Percentiles rank a stretch among this genome's conserved stretches.
Conservation (phyloP, 1,140 invertebrate genomes). For the Cheumatopsyche charites region DNA sequence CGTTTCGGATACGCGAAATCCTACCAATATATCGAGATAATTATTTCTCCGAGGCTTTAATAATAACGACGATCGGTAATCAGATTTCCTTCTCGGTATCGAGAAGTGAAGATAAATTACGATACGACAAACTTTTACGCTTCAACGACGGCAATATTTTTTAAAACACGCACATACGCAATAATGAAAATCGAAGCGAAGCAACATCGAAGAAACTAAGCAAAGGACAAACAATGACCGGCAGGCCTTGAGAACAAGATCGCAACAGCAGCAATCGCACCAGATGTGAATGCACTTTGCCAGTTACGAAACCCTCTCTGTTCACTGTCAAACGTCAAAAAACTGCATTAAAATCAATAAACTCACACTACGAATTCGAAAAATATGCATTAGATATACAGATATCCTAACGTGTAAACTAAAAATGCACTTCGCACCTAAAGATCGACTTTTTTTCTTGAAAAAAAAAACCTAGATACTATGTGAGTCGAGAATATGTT, state of each 20-base stretch:
- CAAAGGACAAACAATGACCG: slow-evolving; percentile 37
- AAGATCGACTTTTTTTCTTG: background rate
- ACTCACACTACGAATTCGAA: no score
- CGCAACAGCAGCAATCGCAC: slow-evolving; percentile 1
- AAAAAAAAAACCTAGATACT: no score
- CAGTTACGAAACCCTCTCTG: background rate
- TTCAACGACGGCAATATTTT: no score
- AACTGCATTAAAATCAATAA: no score
- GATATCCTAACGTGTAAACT: background rate
- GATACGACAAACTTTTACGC: no score
- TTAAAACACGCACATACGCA: no score
- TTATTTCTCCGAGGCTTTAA: slow-evolving; percentile 11
- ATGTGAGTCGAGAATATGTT: no score
- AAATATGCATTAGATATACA: no score
- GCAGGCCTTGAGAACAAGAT: slow-evolving; percentile 36
- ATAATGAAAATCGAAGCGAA: no score
- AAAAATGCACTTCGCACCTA: slow-evolving; percentile 1
- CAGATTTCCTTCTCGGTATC: slow-evolving; percentile 10
- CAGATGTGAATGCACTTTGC: background rate
- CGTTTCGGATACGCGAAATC: background rate
- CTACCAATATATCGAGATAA: background rate
- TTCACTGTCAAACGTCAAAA: no score
- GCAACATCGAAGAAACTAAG: slow-evolving; percentile 18
- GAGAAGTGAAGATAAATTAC: background rate
- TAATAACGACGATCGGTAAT: slow-evolving; percentile 8